phyloP scores from a whole-genome alignment of 2,888 invertebrate genomes.

The Nomada lathburiana region DNA sequence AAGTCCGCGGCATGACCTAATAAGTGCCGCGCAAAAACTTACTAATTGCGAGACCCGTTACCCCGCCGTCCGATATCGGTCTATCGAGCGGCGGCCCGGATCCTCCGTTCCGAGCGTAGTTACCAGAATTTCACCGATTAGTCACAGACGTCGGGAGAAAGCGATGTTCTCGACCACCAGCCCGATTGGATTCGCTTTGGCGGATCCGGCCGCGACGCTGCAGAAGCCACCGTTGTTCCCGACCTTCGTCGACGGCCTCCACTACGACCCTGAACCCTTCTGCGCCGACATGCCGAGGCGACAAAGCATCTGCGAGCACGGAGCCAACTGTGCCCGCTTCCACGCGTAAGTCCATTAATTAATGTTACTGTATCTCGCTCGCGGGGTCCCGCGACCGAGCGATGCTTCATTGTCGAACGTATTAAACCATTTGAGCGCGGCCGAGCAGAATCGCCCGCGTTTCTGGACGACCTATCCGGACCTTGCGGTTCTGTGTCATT shows the following conservation, averaged over 20 bases:
- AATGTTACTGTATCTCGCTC: constrained; percentile 17
- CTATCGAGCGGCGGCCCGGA: neutral
- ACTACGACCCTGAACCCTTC: constrained; percentile 82
- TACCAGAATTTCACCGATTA: constrained; percentile 60
- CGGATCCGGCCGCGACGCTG: constrained; percentile 79
- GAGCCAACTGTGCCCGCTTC: constrained; percentile 79
- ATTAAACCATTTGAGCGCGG: constrained; percentile 36
- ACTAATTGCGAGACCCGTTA: neutral
- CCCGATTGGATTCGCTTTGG: constrained; percentile 79
- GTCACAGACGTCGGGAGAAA: constrained; percentile 76
- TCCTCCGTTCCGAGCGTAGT: constrained; percentile 6
- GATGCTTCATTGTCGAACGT: constrained; percentile 27
- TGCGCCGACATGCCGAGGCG: constrained; percentile 78
- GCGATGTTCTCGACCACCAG: constrained; percentile 77
- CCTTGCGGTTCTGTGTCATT: constrained; percentile 12
- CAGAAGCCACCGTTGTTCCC: constrained; percentile 84
- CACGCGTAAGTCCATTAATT: constrained; percentile 74
- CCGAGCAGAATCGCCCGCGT: constrained; percentile 27
- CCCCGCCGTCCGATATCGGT: neutral
- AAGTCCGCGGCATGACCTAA: neutral
- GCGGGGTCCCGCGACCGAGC: neutral
- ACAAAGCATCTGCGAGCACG: constrained; percentile 79
- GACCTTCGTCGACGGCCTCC: constrained; percentile 83
- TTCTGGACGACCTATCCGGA: constrained; percentile 36
- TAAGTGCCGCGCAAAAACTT: neutral